A percentile compares a stretch with the other conserved stretches of the same genome.
phyloP scores from a whole-genome alignment of 2,888 invertebrate genomes.

The Epinotia ramella region DNA sequence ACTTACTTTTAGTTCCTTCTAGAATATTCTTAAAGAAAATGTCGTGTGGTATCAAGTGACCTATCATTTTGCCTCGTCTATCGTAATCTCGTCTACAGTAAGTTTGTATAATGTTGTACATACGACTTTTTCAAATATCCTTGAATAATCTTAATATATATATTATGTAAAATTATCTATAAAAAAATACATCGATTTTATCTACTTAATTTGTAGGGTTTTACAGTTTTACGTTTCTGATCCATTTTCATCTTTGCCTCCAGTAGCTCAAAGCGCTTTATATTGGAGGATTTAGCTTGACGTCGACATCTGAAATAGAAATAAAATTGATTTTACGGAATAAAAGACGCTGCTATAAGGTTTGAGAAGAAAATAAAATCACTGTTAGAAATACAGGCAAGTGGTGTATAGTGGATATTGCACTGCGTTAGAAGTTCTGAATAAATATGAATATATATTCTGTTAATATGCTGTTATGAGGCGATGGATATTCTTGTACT shows the following conservation, averaged over 20 bases:
- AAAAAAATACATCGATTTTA: background rate
- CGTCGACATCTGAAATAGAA: slow-evolving; percentile 66
- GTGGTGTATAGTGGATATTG: slow-evolving; percentile 1
- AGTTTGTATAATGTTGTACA: too few relatives aligned
- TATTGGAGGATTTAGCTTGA: slow-evolving; percentile 67
- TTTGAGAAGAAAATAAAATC: slow-evolving; percentile 46
- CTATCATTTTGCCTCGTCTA: too few relatives aligned
- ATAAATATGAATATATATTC: background rate
- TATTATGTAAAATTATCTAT: too few relatives aligned
- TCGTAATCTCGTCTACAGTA: too few relatives aligned
- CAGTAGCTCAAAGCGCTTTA: slow-evolving; percentile 62
- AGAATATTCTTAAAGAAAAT: too few relatives aligned
- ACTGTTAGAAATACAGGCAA: slow-evolving; percentile 40
- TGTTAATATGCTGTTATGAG: background rate
- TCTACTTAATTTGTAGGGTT: background rate
- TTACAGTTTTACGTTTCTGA: background rate
- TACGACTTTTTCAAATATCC: too few relatives aligned
- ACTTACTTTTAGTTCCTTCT: too few relatives aligned
- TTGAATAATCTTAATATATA: too few relatives aligned
- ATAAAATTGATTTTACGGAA: slow-evolving; percentile 61
- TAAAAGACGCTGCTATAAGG: slow-evolving; percentile 45
- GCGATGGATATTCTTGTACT: background rate
- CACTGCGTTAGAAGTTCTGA: background rate
- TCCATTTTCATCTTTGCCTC: slow-evolving; percentile 41
- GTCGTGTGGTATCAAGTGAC: too few relatives aligned